Conservation (phyloP, 2,888 invertebrate species). For the Oasisia sp. region DNA sequence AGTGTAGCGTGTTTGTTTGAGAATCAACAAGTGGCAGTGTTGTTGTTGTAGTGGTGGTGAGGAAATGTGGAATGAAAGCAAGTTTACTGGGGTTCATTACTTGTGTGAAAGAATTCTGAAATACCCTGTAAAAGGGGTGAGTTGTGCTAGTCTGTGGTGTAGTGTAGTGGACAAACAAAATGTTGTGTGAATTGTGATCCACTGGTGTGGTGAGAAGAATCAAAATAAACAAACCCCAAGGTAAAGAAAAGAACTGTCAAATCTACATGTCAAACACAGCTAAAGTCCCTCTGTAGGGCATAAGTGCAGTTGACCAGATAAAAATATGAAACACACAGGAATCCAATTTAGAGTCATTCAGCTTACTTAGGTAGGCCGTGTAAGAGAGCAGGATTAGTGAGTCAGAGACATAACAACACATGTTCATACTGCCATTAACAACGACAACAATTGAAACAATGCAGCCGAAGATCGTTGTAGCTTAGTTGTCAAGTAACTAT, state of each 20-base stretch:
- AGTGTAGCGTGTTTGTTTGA: too few species aligned
- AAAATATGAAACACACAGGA: background rate
- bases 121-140: background rate
- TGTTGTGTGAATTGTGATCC: background rate
- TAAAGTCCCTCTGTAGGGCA: too few species aligned
- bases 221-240: too few species aligned
- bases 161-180: background rate
- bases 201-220: background rate
- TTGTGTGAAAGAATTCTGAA: background rate
- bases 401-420: background rate
- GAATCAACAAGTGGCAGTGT: background rate
- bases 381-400: background rate
- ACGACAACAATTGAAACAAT: constrained; percentile 6
- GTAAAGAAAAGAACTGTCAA: background rate
- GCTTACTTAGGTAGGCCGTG: background rate
- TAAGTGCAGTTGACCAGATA: background rate
- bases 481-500: constrained; percentile 6
- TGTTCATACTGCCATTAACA: background rate
- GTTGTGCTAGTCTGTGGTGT: background rate
- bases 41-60: background rate
- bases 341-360: background rate
- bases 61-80: background rate
- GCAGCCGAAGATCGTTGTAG: constrained; percentile 2
- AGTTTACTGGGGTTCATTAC: background rate
- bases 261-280: background rate